Evolutionary conservation across 2,113 vertebrate genomes (phyloP).

Genomic region (Arothron firmamentum): DNA sequence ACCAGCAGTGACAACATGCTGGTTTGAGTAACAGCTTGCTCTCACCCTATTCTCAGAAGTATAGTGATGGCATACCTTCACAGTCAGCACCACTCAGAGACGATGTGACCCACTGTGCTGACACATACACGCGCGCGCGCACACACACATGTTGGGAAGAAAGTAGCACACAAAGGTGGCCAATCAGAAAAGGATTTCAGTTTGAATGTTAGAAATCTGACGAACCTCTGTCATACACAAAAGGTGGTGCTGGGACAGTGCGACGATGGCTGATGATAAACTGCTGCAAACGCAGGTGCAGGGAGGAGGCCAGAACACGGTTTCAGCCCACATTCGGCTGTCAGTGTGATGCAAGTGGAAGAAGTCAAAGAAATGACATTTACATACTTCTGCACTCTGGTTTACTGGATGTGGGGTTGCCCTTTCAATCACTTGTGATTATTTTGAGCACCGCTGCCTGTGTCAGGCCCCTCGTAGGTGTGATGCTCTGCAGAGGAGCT

Average conservation of each 20-base stretch:
- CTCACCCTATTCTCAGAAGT: conserved; percentile 42
- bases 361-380: conserved; percentile 52
- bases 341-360: conserved; percentile 40
- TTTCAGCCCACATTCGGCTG: conserved; percentile 36
- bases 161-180: conserved; percentile 17
- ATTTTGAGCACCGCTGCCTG: conserved; percentile 32
- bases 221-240: conserved; percentile 12
- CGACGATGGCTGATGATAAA: conserved; percentile 20
- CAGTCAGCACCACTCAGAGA: conserved; percentile 24
- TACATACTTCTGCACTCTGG: conserved; percentile 45
- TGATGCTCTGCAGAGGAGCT: not conserved
- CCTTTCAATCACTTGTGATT: conserved; percentile 53
- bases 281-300: not conserved
- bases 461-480: no score
- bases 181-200: conserved; percentile 33
- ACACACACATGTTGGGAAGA: conserved; percentile 7
- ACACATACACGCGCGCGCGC: not conserved
- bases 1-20: conserved; percentile 30
- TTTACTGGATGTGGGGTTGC: conserved; percentile 45
- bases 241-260: not conserved
- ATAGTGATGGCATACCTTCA: conserved; percentile 28
- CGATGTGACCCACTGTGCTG: conserved; percentile 18
- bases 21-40: conserved; percentile 34
- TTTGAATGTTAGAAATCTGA: conserved; percentile 23
- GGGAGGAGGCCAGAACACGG: conserved; percentile 19